Percentiles rank a stretch among this genome's conserved stretches.
phyloP scores from a whole-genome alignment of 35 echinoderm and acorn worm genomes.

The Stichopus chloronotus region DNA sequence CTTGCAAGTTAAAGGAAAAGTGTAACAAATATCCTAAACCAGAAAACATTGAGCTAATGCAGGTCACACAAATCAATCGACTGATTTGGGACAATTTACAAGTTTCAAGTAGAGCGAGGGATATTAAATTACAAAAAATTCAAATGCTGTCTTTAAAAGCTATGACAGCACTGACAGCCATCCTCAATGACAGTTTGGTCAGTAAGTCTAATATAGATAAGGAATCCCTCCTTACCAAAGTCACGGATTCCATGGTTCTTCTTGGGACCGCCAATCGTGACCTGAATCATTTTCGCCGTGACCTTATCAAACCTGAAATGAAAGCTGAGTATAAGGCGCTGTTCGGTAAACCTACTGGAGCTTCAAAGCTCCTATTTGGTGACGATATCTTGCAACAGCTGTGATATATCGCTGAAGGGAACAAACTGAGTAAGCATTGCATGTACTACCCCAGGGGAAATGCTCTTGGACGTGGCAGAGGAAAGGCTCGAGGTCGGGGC shows the following conservation, averaged over 20 bases:
- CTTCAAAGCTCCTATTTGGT: not conserved
- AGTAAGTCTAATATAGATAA: not conserved
- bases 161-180: not conserved
- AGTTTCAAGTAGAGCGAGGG: not conserved
- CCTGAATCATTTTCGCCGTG: not conserved
- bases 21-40: constrained; percentile 8
- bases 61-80: not conserved
- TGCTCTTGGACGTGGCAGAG: not conserved
- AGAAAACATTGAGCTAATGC: constrained; percentile 15
- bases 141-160: not conserved
- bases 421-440: not conserved
- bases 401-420: not conserved
- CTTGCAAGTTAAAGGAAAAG: constrained; percentile 1
- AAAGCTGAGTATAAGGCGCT: not conserved
- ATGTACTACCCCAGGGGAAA: not conserved
- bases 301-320: not conserved
- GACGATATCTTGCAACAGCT: constrained; percentile 3
- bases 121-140: not conserved
- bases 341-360: not conserved
- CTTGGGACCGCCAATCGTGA: not conserved
- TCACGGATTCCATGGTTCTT: not conserved
- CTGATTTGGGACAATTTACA: not conserved
- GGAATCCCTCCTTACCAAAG: constrained; percentile 22
- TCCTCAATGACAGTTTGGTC: not conserved
- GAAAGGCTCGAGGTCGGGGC: not conserved